Evolutionary conservation across 2,797 vertebrate species (phyloP).

Genomic region (Chiloscyllium punctatum): DNA sequence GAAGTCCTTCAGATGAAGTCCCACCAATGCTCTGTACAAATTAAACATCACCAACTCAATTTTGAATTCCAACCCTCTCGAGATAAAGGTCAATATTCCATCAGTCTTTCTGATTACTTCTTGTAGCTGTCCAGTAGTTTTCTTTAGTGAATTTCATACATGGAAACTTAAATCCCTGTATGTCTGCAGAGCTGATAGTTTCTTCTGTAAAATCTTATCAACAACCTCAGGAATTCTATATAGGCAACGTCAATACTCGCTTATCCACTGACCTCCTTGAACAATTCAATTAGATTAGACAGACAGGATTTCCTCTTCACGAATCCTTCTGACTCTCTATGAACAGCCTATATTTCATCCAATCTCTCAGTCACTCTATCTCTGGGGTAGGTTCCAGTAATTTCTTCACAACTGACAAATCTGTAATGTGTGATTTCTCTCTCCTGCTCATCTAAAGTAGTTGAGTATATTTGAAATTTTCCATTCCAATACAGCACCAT

Average conservation of each 20-base stretch:
- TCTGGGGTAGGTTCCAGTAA: not conserved
- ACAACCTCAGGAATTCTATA: not conserved
- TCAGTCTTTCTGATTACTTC: not conserved
- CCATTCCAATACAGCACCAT: not conserved
- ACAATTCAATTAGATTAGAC: not conserved
- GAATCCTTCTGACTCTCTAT: not conserved
- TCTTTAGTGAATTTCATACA: not conserved
- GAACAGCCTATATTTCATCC: not conserved
- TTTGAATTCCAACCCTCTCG: not conserved
- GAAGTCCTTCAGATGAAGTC: not conserved
- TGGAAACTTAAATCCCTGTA: not conserved
- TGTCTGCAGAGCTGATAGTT: not conserved
- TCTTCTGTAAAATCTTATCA: not conserved
- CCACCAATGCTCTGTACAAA: not conserved
- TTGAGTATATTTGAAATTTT: not conserved
- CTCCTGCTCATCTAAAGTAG: too few species aligned
- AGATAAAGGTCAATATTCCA: not conserved
- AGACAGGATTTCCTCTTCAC: not conserved
- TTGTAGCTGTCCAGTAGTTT: not conserved
- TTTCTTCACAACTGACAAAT: not conserved
- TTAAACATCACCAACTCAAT: not conserved
- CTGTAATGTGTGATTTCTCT: not conserved
- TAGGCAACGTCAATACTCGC: not conserved
- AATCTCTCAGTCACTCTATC: not conserved
- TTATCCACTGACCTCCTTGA: not conserved